Evolutionary conservation across 2,113 vertebrate genomes (phyloP).

Genomic region (Aspiorhynchus laticeps): DNA sequence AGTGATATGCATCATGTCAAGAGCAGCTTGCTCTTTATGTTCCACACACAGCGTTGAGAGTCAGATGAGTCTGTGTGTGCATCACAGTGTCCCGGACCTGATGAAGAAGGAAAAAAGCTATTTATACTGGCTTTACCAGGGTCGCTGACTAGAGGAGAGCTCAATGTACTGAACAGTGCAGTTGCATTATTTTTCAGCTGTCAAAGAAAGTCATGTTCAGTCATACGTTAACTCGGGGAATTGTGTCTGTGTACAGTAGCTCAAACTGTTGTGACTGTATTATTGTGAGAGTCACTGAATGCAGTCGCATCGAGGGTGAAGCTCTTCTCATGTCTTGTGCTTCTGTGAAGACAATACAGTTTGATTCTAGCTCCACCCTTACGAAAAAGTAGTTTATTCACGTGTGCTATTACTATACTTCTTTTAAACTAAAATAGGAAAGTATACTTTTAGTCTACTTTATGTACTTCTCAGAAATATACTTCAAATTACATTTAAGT

Average conservation of each 20-base stretch:
- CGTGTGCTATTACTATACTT: no score
- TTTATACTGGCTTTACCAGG: not conserved
- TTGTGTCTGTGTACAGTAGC: not conserved
- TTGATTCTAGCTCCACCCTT: not conserved
- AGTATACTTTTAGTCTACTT: no score
- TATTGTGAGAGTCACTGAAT: not conserved
- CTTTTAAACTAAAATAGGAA: no score
- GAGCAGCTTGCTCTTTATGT: not conserved
- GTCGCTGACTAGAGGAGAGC: not conserved
- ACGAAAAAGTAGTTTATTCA: no score
- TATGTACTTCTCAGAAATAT: no score
- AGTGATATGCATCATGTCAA: not conserved
- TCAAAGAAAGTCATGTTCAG: not conserved
- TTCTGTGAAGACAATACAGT: not conserved
- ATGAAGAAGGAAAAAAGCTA: not conserved
- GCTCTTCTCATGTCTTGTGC: not conserved
- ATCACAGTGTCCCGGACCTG: not conserved
- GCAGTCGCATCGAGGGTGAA: not conserved
- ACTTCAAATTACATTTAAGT: no score
- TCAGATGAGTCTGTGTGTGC: not conserved
- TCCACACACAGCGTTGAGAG: not conserved
- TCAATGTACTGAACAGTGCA: not conserved
- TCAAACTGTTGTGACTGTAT: not conserved
- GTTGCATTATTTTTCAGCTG: not conserved
- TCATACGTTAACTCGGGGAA: not conserved